Conservation (phyloP, 2,888 invertebrate genomes). For the Pollenia labialis region DNA sequence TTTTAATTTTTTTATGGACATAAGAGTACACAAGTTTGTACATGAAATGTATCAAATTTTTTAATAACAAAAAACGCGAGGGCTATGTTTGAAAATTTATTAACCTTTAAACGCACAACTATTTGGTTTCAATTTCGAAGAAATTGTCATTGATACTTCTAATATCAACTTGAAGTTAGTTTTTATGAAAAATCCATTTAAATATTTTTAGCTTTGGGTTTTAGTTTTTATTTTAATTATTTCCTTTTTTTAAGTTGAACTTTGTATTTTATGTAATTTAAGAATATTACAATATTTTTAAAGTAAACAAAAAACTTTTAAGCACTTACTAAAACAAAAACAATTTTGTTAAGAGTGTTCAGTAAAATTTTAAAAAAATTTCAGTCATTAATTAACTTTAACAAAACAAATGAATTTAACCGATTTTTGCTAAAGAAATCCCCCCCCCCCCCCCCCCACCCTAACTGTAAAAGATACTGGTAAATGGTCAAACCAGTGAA, state of each 20-base stretch:
- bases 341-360: slow-evolving; percentile 1
- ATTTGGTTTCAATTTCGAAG: too few species aligned
- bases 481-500: too few species aligned
- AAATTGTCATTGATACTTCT: too few species aligned
- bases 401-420: too few species aligned
- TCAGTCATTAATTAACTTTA: too few species aligned
- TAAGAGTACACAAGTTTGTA: not conserved
- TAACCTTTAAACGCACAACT: not conserved
- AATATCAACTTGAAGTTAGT: too few species aligned
- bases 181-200: too few species aligned
- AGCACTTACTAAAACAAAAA: not conserved
- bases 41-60: slow-evolving; percentile 3
- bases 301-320: not conserved
- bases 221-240: not conserved
- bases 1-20: not conserved
- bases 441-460: too few species aligned
- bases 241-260: slow-evolving; percentile 23
- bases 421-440: too few species aligned
- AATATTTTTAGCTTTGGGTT: not conserved
- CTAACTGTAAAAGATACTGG: too few species aligned
- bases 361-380: not conserved
- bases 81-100: not conserved
- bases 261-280: slow-evolving; percentile 39
- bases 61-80: not conserved
- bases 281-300: slow-evolving; percentile 11